Evolutionary conservation across 2,113 vertebrate genomes (phyloP).

Genomic region (Protobothrops flavoviridis): DNA sequence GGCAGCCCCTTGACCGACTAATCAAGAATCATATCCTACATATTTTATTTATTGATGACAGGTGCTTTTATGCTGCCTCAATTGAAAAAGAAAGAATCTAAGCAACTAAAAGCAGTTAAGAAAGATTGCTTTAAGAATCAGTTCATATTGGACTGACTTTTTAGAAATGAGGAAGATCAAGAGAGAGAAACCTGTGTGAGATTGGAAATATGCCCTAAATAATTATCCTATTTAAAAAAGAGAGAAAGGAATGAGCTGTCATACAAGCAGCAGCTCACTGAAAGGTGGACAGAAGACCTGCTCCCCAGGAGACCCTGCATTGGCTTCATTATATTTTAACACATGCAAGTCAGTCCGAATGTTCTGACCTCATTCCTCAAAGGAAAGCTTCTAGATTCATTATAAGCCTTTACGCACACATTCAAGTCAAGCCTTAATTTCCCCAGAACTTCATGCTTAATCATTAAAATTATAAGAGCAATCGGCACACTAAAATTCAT

Average conservation of each 20-base stretch:
- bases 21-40: background rate
- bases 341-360: slow-evolving; percentile 48
- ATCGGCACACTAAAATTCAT: slow-evolving; percentile 33
- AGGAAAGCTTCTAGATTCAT: slow-evolving; percentile 55
- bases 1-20: background rate
- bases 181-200: background rate
- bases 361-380: slow-evolving; percentile 48
- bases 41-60: background rate
- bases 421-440: slow-evolving; percentile 46
- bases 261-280: slow-evolving; percentile 29
- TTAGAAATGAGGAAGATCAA: slow-evolving; percentile 31
- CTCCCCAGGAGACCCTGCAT: background rate
- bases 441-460: slow-evolving; percentile 46
- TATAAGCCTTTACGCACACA: slow-evolving; percentile 40
- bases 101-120: background rate
- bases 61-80: background rate
- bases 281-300: slow-evolving; percentile 25
- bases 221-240: background rate
- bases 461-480: slow-evolving; percentile 45
- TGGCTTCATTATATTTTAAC: slow-evolving; percentile 55
- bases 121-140: background rate
- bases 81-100: background rate
- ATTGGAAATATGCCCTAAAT: background rate
- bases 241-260: background rate
- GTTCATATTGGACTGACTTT: background rate